phyloP scores from a whole-genome alignment of 1,140 invertebrate species.

The Bombus picipes region DNA sequence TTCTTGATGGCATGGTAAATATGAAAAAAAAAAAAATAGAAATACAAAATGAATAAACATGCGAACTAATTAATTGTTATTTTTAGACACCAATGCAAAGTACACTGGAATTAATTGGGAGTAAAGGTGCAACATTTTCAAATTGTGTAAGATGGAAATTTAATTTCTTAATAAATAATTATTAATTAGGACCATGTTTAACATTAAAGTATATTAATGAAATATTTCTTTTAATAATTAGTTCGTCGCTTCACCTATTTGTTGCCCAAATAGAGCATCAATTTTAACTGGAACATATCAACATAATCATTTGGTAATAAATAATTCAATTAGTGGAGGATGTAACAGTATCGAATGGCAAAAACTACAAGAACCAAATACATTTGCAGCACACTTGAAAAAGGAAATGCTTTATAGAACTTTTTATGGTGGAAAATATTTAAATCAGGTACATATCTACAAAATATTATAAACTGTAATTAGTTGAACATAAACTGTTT shows the following conservation, averaged over 20 bases:
- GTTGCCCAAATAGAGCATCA: conserved; percentile 94
- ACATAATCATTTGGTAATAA: conserved; percentile 91
- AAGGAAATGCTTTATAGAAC: conserved; percentile 87
- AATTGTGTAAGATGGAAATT: conserved; percentile 86
- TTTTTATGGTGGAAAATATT: conserved; percentile 94
- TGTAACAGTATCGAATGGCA: conserved; percentile 89
- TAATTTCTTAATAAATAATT: not conserved
- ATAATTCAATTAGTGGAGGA: conserved; percentile 90
- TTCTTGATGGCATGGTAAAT: conserved; percentile 88
- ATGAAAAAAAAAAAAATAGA: not conserved
- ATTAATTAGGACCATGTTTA: not conserved
- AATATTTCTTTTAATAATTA: conserved; percentile 70
- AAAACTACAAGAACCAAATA: conserved; percentile 84
- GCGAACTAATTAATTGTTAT: conserved; percentile 69
- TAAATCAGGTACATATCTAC: conserved; percentile 87
- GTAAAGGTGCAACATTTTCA: conserved; percentile 86
- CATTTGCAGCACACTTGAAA: conserved; percentile 87
- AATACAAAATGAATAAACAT: too few relatives aligned
- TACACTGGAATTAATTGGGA: conserved; percentile 85
- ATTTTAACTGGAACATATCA: conserved; percentile 93
- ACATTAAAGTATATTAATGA: not conserved
- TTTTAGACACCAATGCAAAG: conserved; percentile 87
- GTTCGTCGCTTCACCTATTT: conserved; percentile 92
- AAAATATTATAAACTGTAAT: conserved; percentile 2
- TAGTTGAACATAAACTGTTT: not conserved